Conservation (phyloP, 64 coral and sea anemone species). For the Montipora sp. region DNA sequence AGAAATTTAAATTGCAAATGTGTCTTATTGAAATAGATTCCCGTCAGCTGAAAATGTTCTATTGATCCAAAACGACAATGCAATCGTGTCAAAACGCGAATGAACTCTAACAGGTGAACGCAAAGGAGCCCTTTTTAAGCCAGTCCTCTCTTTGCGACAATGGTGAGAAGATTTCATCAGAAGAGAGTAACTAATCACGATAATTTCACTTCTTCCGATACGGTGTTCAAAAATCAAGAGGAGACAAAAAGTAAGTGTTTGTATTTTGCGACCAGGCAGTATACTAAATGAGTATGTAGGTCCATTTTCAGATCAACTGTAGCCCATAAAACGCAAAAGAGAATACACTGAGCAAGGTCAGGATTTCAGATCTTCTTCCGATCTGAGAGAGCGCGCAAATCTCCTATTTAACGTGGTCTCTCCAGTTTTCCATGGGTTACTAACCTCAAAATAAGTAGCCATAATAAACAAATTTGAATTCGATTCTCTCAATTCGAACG, state of each 20-base stretch:
- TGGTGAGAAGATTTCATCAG: slow-evolving; percentile 30
- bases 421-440: background rate
- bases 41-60: slow-evolving; percentile 11
- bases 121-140: background rate
- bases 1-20: slow-evolving; percentile 50
- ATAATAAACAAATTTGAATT: background rate
- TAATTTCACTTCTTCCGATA: background rate
- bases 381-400: background rate
- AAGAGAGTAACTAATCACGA: background rate
- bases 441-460: background rate
- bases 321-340: no score
- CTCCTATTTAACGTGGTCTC: background rate
- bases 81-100: slow-evolving; percentile 29
- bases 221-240: background rate
- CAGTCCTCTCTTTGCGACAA: background rate
- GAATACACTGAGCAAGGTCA: no score
- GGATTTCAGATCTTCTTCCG: no score
- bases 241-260: slow-evolving; percentile 30
- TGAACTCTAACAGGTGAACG: background rate
- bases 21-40: slow-evolving; percentile 1
- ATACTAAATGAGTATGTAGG: background rate
- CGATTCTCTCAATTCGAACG: background rate
- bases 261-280: background rate
- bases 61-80: background rate
- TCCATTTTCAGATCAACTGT: background rate